Evolutionary conservation across 2,888 invertebrate species (phyloP), one percentile per base, ranked within the genome.

Genomic region (Dasysyrphus albostriatus): DNA sequence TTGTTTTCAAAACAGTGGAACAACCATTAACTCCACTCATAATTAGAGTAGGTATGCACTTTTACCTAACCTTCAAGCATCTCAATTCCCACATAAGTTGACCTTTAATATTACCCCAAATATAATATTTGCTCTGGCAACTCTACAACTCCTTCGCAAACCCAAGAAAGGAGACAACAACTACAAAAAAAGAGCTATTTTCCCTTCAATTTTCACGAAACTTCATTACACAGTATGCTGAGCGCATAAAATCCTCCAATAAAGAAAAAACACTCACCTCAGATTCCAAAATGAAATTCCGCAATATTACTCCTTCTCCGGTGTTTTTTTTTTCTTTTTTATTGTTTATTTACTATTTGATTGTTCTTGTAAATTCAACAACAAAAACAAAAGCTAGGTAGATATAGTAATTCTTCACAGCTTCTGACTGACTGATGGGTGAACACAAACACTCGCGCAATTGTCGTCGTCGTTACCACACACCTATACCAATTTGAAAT

Each of bases 281-380:
- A 65, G 32, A 47, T 7, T 67, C n/a, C 37, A n/a, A 29, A 54
- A 32, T 10, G 29, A 16, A 49, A 51, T 65, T 65, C 42, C 10
- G 67, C 67, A 79, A 47, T 29, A 32, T 19, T 32, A 47, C 56
- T 79, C 56, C 75, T 37, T 29, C 65, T 16, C 67, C 34, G 49
- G 67, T 19, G 19, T 6, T 34, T 44, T 37, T 49, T 59, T 63
- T 1, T 24, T 24, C 2, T 47, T 59, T 63, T 72, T 56, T 67
- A 76, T 54, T 81, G 72, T 85, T 81, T 85, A 85, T 85, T 81
- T 81, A 81, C 76, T 67, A 69, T 54, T 54, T 69, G 51, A 77
- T 73, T 70, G 44, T 56, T 72, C 34, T 67, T 51, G 59, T 19
- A 47, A 59, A 44, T 61, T 61, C 78, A 73, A 67, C 44, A 83